Percentiles rank a stretch among this genome's conserved stretches.
phyloP scores from a whole-genome alignment of 2,888 invertebrate genomes.

The Tenthredo notha region DNA sequence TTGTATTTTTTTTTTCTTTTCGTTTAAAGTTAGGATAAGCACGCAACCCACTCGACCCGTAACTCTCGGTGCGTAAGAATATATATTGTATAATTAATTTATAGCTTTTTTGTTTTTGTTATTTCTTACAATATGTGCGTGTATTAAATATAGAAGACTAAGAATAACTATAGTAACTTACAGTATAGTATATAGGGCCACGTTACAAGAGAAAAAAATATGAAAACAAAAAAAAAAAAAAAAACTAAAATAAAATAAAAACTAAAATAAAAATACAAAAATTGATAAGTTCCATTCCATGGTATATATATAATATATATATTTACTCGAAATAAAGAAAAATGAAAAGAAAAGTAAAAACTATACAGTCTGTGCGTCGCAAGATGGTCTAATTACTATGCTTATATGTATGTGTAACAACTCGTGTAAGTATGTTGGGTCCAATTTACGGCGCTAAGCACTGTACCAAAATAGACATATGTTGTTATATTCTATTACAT shows the following conservation, averaged over 20 bases:
- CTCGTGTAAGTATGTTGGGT: constrained; percentile 32
- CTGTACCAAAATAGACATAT: constrained; percentile 40
- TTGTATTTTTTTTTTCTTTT: background rate
- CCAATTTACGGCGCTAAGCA: constrained; percentile 44
- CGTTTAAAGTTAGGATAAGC: background rate
- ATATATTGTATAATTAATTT: constrained; percentile 28
- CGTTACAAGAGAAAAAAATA: constrained; percentile 3
- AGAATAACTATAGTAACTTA: constrained; percentile 34
- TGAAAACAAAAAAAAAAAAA: background rate
- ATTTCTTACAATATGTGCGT: constrained; percentile 28
- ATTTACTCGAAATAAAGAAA: background rate
- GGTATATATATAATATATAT: constrained; percentile 38
- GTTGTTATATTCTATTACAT: constrained; percentile 64
- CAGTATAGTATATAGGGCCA: constrained; percentile 25
- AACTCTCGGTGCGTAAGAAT: constrained; percentile 30
- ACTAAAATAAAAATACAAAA: background rate
- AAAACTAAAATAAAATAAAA: no score
- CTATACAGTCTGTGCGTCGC: constrained; percentile 48
- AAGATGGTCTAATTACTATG: constrained; percentile 33
- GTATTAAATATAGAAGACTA: constrained; percentile 25
- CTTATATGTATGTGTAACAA: background rate
- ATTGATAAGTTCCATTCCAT: constrained; percentile 50
- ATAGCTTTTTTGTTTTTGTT: constrained; percentile 14
- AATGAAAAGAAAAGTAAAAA: background rate
- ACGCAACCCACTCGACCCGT: constrained; percentile 18